Percentiles rank a stretch among this genome's conserved stretches.
phyloP scores from a whole-genome alignment of 2,797 vertebrate species.

The Amazona ochrocephala region DNA sequence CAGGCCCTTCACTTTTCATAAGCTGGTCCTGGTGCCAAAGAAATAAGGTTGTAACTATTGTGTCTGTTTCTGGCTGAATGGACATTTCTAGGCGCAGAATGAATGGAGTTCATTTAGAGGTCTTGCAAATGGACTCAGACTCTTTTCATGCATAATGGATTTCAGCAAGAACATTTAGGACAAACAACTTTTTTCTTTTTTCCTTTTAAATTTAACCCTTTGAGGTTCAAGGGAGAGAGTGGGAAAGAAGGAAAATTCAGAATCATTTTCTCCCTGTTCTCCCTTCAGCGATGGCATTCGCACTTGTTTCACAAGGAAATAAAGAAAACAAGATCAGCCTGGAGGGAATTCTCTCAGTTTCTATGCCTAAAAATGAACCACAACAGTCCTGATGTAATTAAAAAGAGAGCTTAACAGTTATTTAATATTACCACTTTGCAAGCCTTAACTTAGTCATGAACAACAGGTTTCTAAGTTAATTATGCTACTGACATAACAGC shows the following conservation, averaged over 20 bases:
- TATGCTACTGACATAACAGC: background rate
- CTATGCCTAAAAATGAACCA: background rate
- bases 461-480: background rate
- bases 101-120: conserved; percentile 90
- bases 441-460: background rate
- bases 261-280: background rate
- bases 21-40: conserved; percentile 61
- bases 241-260: conserved; percentile 1
- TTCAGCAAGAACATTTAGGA: conserved; percentile 69
- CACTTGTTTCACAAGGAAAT: background rate
- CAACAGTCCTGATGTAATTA: background rate
- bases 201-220: conserved; percentile 5
- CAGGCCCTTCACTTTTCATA: conserved; percentile 63
- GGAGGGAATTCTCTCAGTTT: background rate
- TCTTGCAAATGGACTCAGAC: conserved; percentile 77
- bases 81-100: conserved; percentile 88
- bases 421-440: background rate
- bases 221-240: background rate
- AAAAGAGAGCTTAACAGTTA: background rate
- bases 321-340: background rate
- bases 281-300: background rate
- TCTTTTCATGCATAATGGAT: conserved; percentile 83
- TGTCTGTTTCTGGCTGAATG: conserved; percentile 76
- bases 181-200: conserved; percentile 48
- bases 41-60: conserved; percentile 78